A percentile compares a stretch with the other conserved stretches of the same genome.
Conservation (phyloP, 2,888 invertebrate species). For the Bursaphelenchus okinawaensis region DNA sequence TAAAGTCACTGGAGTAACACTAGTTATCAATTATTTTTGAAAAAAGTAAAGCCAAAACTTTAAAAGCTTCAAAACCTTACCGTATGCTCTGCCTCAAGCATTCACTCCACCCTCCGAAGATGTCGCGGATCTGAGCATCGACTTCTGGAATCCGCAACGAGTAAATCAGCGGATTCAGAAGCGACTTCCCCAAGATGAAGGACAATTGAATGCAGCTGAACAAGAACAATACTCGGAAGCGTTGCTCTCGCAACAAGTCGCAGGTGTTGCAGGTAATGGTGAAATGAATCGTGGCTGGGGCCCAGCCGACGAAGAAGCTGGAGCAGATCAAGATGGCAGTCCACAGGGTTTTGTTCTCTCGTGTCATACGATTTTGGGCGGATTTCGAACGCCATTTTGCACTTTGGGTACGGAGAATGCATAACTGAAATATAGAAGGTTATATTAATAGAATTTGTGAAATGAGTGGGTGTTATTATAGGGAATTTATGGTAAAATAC, state of each 20-base stretch:
- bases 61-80: too few relatives aligned
- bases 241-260: slow-evolving; percentile 19
- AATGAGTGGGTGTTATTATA: too few relatives aligned
- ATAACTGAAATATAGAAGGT: slow-evolving; percentile 28
- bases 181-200: slow-evolving; percentile 32
- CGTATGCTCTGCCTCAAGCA: not conserved
- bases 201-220: slow-evolving; percentile 32
- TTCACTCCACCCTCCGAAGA: not conserved
- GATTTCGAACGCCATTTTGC: slow-evolving; percentile 21
- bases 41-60: too few relatives aligned
- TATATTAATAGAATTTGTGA: too few relatives aligned
- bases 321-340: slow-evolving; percentile 34
- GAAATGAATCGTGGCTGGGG: slow-evolving; percentile 33
- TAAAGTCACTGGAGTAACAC: too few relatives aligned
- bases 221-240: slow-evolving; percentile 28
- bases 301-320: slow-evolving; percentile 36
- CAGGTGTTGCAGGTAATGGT: slow-evolving; percentile 37
- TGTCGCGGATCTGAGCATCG: slow-evolving; percentile 14
- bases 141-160: slow-evolving; percentile 35
- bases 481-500: too few relatives aligned
- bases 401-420: slow-evolving; percentile 24
- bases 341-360: slow-evolving; percentile 30
- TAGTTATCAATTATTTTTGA: too few relatives aligned
- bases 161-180: slow-evolving; percentile 38
- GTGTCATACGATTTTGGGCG: slow-evolving; percentile 20